Evolutionary conservation across 2,888 invertebrate genomes (phyloP).

Genomic region (Lepidocyrtoides sp.): DNA sequence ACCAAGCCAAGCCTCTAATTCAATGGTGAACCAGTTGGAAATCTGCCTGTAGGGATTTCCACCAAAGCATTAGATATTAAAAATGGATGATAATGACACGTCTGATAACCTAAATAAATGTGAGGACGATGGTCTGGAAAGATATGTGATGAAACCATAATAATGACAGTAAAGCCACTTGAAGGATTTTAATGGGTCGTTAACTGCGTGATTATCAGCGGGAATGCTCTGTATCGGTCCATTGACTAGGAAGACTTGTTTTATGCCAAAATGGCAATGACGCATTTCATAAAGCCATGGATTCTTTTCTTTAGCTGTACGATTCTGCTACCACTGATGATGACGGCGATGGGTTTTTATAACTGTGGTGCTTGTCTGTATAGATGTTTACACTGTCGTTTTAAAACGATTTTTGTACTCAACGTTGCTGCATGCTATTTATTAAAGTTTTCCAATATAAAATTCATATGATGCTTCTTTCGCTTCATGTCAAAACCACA

Average conservation of each 20-base stretch:
- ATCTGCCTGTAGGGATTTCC: not conserved
- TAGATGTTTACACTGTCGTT: not conserved
- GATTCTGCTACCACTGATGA: not conserved
- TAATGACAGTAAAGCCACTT: slow-evolving; percentile 31
- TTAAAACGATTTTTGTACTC: not conserved
- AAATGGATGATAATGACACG: not conserved
- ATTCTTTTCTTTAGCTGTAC: not conserved
- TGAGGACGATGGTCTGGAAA: slow-evolving; percentile 11
- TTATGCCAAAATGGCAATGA: not conserved
- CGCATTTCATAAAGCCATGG: not conserved
- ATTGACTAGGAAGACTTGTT: not conserved
- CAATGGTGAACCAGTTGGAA: too few relatives aligned
- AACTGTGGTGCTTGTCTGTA: not conserved
- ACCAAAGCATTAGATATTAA: not conserved
- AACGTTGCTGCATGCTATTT: not conserved
- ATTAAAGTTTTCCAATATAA: not conserved
- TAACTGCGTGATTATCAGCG: slow-evolving; percentile 4
- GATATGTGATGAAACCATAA: slow-evolving; percentile 15
- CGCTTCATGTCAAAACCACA: slow-evolving; percentile 32
- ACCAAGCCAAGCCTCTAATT: too few relatives aligned
- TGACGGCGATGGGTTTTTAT: not conserved
- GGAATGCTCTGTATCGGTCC: not conserved
- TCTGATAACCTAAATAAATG: not conserved
- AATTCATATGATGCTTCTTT: not conserved
- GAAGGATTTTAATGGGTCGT: slow-evolving; percentile 40